These are phyloP conservation scores for Mus caroli DNA, from an alignment of 2,797 vertebrate species.

Conservation along the genomic window DNA sequence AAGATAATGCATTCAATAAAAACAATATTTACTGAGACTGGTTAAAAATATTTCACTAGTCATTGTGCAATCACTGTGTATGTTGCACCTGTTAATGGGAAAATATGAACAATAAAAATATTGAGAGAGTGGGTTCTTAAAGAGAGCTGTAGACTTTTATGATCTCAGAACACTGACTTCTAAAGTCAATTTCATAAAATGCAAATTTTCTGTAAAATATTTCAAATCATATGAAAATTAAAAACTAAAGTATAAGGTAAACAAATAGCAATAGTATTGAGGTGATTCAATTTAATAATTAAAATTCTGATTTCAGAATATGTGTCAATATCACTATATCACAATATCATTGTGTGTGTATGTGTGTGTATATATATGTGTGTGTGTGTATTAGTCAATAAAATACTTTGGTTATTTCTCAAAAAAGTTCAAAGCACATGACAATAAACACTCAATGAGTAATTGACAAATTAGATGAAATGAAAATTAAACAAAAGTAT, in stretches of 20 bases:
- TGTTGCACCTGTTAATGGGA: not conserved
- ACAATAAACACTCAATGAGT: not conserved
- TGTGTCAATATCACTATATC: not conserved
- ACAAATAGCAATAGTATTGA: not conserved
- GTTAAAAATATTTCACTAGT: not conserved
- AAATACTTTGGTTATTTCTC: not conserved
- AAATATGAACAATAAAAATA: not conserved
- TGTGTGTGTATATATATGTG: too few relatives aligned
- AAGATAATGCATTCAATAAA: conserved; percentile 17
- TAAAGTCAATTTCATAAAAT: not conserved
- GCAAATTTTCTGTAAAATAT: not conserved
- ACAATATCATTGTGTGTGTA: too few relatives aligned
- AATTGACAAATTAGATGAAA: not conserved
- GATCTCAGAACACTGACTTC: not conserved
- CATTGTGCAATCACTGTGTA: not conserved
- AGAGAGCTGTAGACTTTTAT: not conserved
- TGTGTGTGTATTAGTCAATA: not conserved
- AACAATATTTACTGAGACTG: not conserved
- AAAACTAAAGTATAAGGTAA: not conserved
- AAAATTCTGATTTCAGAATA: not conserved
- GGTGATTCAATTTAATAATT: conserved; percentile 24
- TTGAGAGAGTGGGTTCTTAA: conserved; percentile 6
- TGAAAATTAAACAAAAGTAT: not conserved
- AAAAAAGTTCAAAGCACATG: not conserved
- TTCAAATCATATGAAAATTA: not conserved